A percentile compares a stretch with the other conserved stretches of the same genome.
These are phyloP conservation scores for Orthosia incerta DNA, from an alignment of 2,888 invertebrate genomes.

Conservation along the genomic window DNA sequence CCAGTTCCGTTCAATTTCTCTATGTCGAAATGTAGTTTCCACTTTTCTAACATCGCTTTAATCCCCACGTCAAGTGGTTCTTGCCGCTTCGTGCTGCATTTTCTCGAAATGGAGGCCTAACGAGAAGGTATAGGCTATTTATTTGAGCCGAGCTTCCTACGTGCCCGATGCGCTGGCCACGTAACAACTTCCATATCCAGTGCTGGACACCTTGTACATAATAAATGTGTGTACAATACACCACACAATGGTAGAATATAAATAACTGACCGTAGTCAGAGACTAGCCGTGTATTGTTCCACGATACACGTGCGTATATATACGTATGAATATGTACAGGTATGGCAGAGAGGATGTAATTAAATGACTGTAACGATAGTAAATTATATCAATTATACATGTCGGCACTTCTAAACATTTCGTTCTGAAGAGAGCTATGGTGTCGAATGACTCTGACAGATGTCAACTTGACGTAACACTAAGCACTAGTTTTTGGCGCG, in stretches of 20 bases:
- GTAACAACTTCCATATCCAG: slow-evolving; percentile 78
- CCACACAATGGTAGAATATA: slow-evolving; percentile 69
- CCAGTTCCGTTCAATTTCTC: slow-evolving; percentile 55
- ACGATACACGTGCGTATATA: slow-evolving; percentile 5
- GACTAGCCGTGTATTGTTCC: slow-evolving; percentile 61
- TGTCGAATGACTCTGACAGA: too few relatives aligned
- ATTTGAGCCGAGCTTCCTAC: slow-evolving; percentile 77
- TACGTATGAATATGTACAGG: slow-evolving; percentile 11
- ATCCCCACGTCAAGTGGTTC: slow-evolving; percentile 59
- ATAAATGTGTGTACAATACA: slow-evolving; percentile 72
- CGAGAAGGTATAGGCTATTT: slow-evolving; percentile 82
- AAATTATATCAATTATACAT: too few relatives aligned
- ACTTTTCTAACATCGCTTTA: slow-evolving; percentile 62
- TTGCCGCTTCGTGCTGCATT: slow-evolving; percentile 69
- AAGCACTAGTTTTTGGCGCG: too few relatives aligned
- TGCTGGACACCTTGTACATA: slow-evolving; percentile 74
- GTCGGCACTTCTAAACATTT: too few relatives aligned
- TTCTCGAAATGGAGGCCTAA: slow-evolving; percentile 74
- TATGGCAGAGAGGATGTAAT: slow-evolving; percentile 6
- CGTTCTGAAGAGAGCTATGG: too few relatives aligned
- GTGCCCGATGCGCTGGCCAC: slow-evolving; percentile 75
- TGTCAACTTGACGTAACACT: too few relatives aligned
- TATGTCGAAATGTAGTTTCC: slow-evolving; percentile 56
- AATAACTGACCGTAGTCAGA: slow-evolving; percentile 59
- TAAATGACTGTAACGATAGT: slow-evolving; percentile 2